phyloP scores from a whole-genome alignment of 2,113 vertebrate genomes.

The Cyphomyrus plagiostoma region DNA sequence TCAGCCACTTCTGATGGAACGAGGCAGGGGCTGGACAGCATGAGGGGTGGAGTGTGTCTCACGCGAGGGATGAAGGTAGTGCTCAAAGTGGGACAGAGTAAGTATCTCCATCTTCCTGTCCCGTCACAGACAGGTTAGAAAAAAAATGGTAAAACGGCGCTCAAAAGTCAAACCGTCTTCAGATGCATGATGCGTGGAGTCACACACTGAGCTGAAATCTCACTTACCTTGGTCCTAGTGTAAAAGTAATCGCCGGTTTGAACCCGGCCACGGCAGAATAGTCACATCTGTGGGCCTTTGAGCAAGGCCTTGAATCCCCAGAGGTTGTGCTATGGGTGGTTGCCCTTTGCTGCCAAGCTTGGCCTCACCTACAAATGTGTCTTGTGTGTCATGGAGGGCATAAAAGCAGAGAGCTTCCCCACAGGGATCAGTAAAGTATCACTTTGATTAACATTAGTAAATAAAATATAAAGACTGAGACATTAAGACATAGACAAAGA shows the following conservation, averaged over 20 bases:
- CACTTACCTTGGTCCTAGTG: background rate
- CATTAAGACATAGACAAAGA: background rate
- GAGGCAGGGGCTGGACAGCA: conserved; percentile 64
- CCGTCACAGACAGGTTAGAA: background rate
- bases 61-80: conserved; percentile 69
- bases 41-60: conserved; percentile 63
- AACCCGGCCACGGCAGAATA: background rate
- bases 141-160: background rate
- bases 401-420: background rate
- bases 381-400: background rate
- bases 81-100: conserved; percentile 69
- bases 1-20: conserved; percentile 69
- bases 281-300: background rate
- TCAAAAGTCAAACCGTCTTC: background rate
- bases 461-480: background rate
- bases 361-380: background rate
- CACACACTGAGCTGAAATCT: background rate
- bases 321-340: background rate
- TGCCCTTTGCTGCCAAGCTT: background rate
- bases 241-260: background rate
- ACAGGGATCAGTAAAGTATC: background rate
- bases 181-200: background rate
- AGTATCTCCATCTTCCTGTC: conserved; percentile 38
- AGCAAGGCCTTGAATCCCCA: background rate
- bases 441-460: background rate